Conservation (phyloP, 2,797 vertebrate species). For the Dallia pectoralis region DNA sequence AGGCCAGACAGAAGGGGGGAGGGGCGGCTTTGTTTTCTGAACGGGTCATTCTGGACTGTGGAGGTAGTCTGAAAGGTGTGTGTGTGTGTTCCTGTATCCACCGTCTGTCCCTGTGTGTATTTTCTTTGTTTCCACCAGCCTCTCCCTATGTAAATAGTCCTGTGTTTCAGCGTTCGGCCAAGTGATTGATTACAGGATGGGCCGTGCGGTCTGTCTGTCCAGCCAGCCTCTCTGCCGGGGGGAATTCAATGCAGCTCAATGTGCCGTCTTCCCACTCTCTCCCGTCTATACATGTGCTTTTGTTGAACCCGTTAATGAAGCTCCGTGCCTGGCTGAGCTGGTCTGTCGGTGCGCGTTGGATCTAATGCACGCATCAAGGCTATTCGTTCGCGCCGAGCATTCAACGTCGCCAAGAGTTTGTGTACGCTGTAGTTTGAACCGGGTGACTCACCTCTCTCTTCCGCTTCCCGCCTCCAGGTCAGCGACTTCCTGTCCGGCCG, state of each 20-base stretch:
- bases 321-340: conserved; percentile 15
- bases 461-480: conserved; percentile 73
- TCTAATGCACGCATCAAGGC: background rate
- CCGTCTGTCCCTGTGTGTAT: conserved; percentile 35
- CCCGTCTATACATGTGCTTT: conserved; percentile 29
- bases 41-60: conserved; percentile 66
- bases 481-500: conserved; percentile 92
- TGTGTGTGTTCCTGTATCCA: conserved; percentile 29
- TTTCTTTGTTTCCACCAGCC: conserved; percentile 44
- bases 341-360: background rate
- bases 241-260: conserved; percentile 34
- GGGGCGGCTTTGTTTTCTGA: conserved; percentile 73
- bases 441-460: background rate
- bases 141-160: conserved; percentile 59
- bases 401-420: background rate
- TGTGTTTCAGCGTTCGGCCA: conserved; percentile 54
- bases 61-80: conserved; percentile 59
- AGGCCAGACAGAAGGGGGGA: conserved; percentile 78
- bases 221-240: conserved; percentile 16
- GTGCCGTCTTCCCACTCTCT: conserved; percentile 33
- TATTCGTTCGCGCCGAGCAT: background rate
- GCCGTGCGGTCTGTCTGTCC: conserved; percentile 32
- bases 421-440: background rate
- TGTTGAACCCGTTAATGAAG: conserved; percentile 39
- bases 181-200: conserved; percentile 58